These are phyloP conservation scores for Ctenosaura bakeri DNA, from an alignment of 2,797 vertebrate species.

Conservation along the genomic window DNA sequence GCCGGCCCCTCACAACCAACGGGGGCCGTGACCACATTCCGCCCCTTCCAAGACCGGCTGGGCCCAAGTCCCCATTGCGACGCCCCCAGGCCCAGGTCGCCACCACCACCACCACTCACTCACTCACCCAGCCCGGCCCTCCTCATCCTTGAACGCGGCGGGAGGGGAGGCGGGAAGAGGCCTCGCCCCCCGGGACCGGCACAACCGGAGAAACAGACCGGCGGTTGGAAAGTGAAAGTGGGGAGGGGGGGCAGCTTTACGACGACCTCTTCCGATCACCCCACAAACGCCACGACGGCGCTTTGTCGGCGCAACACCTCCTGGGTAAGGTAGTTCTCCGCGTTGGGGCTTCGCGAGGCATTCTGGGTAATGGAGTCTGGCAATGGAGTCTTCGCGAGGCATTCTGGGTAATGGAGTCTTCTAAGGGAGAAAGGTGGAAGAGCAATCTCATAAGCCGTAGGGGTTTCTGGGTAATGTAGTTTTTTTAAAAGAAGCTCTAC, in stretches of 20 bases:
- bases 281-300: conserved; percentile 61
- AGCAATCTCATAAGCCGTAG: no score
- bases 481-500: no score
- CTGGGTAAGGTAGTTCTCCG: conserved; percentile 37
- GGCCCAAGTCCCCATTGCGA: background rate
- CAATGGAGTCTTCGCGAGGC: conserved; percentile 37
- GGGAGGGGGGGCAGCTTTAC: accelerated
- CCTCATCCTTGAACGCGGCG: conserved; percentile 53
- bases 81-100: conserved; percentile 48
- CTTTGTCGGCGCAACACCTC: conserved; percentile 5
- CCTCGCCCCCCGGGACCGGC: no score
- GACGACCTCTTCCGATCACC: accelerated
- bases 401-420: conserved; percentile 51
- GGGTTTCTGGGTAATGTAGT: conserved; percentile 39
- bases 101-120: no score
- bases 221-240: accelerated
- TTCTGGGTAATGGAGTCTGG: conserved; percentile 58
- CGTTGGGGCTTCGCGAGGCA: background rate
- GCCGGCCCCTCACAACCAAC: no score
- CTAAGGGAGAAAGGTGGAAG: accelerated
- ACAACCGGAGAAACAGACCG: accelerated
- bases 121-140: conserved; percentile 71
- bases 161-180: background rate
- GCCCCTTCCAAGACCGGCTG: background rate
- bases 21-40: no score